Percentiles rank a stretch among this genome's conserved stretches.
phyloP scores from a whole-genome alignment of 2,888 invertebrate species.

The Trypoxylon attenuatum region DNA sequence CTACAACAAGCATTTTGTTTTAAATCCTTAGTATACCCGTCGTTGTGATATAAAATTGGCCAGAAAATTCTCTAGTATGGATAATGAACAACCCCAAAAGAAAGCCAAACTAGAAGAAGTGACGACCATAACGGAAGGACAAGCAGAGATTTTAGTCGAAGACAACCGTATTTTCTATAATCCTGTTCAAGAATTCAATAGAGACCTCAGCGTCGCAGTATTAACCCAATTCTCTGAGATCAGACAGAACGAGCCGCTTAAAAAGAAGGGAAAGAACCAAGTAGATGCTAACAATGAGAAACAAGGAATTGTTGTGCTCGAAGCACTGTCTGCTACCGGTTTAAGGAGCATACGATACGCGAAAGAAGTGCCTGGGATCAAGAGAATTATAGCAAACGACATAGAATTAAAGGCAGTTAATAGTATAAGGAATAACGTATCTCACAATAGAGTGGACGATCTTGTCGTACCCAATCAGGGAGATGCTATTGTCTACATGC shows the following conservation, averaged over 20 bases:
- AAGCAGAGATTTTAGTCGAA: slow-evolving; percentile 83
- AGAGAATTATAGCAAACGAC: slow-evolving; percentile 93
- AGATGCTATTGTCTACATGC: slow-evolving; percentile 96
- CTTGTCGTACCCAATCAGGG: slow-evolving; percentile 85
- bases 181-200: slow-evolving; percentile 98
- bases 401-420: slow-evolving; percentile 89
- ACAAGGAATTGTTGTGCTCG: slow-evolving; percentile 84
- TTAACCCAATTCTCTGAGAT: slow-evolving; percentile 80
- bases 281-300: background rate
- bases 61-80: slow-evolving; percentile 24
- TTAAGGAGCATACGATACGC: slow-evolving; percentile 97
- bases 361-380: slow-evolving; percentile 90
- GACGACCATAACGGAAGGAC: slow-evolving; percentile 82
- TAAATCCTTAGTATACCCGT: no score
- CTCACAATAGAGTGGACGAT: slow-evolving; percentile 83
- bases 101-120: slow-evolving; percentile 31
- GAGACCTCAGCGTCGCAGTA: slow-evolving; percentile 91
- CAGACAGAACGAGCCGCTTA: slow-evolving; percentile 69
- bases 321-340: slow-evolving; percentile 97
- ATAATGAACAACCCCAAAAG: slow-evolving; percentile 27
- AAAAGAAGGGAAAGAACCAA: background rate
- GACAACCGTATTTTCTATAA: slow-evolving; percentile 95
- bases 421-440: slow-evolving; percentile 88
- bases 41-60: no score
- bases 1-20: no score